phyloP scores from a whole-genome alignment of 2,797 vertebrate species.

The Petrocephalus schoutedeni region DNA sequence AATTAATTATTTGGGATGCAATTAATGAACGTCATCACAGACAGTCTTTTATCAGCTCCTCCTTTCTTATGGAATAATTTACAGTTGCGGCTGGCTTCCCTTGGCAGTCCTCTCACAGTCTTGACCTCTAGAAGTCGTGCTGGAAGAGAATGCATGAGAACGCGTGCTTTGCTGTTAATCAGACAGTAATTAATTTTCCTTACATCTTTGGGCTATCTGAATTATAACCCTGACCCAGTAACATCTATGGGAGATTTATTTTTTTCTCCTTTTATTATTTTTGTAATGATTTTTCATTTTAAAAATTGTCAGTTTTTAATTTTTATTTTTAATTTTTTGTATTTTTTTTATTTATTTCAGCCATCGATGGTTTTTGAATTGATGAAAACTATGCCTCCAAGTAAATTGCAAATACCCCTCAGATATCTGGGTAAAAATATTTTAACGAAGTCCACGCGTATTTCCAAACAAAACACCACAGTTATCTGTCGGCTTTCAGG shows the following conservation, averaged over 20 bases:
- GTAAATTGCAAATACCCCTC: not conserved
- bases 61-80: slow-evolving; percentile 45
- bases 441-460: not conserved
- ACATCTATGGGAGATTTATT: slow-evolving; percentile 26
- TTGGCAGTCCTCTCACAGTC: slow-evolving; percentile 48
- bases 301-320: not conserved
- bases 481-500: not conserved
- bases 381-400: not conserved
- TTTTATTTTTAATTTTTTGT: not conserved
- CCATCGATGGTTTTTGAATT: not conserved
- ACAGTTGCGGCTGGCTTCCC: slow-evolving; percentile 43
- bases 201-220: slow-evolving; percentile 41
- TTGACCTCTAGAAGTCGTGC: slow-evolving; percentile 47
- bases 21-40: slow-evolving; percentile 49
- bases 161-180: slow-evolving; percentile 45
- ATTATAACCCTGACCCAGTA: slow-evolving; percentile 46
- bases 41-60: slow-evolving; percentile 43
- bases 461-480: not conserved
- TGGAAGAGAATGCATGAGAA: slow-evolving; percentile 39
- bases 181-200: slow-evolving; percentile 48
- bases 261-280: slow-evolving; percentile 16
- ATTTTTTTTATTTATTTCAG: not conserved
- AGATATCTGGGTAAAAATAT: not conserved
- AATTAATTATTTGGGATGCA: slow-evolving; percentile 52
- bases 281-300: not conserved